Evolutionary conservation across 1,140 invertebrate species (phyloP).

Genomic region (Neodiprion lecontei): DNA sequence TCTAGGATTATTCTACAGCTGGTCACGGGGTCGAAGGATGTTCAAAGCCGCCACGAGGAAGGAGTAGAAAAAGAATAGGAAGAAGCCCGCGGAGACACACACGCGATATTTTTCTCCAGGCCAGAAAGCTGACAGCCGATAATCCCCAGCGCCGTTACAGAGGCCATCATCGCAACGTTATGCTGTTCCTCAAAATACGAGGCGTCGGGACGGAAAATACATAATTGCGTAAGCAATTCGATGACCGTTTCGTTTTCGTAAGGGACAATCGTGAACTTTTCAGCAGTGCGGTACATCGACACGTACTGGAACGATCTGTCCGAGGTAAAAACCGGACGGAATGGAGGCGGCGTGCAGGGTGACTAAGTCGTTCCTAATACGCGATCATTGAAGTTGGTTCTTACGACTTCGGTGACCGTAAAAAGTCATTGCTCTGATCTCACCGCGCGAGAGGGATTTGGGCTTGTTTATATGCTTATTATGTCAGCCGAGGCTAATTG

Average conservation of each 20-base stretch:
- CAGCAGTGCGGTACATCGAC: no score
- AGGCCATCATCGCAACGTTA: no score
- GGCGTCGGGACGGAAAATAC: no score
- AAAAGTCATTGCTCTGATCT: constrained; percentile 43
- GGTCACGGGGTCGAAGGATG: no score
- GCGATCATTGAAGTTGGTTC: constrained; percentile 34
- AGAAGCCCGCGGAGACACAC: background rate
- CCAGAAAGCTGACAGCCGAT: no score
- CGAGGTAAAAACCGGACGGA: background rate
- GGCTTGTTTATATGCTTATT: constrained; percentile 54
- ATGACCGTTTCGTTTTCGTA: no score
- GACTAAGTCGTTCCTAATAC: constrained; percentile 48
- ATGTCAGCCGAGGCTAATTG: constrained; percentile 50
- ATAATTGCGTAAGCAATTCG: no score
- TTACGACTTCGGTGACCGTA: constrained; percentile 13
- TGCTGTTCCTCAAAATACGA: no score
- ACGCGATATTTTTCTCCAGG: no score
- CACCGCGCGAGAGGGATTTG: constrained; percentile 36
- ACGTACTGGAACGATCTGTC: background rate
- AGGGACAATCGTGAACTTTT: no score
- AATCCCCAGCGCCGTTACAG: no score
- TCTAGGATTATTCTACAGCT: no score
- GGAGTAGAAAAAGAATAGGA: constrained; percentile 26
- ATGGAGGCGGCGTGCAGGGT: constrained; percentile 15
- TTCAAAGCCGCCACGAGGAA: background rate